These are phyloP conservation scores for Orthosia incerta DNA, from an alignment of 2,888 invertebrate species.

Conservation along the genomic window DNA sequence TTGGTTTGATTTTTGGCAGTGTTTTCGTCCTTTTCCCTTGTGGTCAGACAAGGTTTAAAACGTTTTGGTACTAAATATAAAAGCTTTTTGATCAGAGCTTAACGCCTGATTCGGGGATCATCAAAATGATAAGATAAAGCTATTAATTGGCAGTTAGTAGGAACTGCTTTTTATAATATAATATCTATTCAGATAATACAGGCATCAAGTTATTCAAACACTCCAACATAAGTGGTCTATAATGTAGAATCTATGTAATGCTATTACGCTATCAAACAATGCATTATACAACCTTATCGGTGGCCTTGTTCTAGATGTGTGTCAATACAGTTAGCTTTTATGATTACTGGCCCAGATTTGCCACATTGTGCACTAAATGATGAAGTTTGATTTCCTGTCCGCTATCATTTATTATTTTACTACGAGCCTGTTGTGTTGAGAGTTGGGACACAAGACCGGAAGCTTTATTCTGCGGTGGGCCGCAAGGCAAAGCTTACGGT, in stretches of 20 bases:
- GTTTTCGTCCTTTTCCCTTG: too few species aligned
- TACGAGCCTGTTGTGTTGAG: too few species aligned
- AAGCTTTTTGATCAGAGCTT: neutral
- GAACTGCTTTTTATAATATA: neutral
- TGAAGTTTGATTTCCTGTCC: constrained; percentile 8
- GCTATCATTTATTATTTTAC: too few species aligned
- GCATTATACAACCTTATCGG: constrained; percentile 49
- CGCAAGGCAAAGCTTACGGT: too few species aligned
- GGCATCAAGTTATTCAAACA: constrained; percentile 5
- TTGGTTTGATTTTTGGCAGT: too few species aligned
- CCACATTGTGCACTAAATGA: neutral
- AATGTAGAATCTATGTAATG: constrained; percentile 24
- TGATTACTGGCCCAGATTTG: constrained; percentile 4
- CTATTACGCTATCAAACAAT: constrained; percentile 56
- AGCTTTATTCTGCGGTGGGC: too few species aligned
- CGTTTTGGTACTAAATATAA: too few species aligned
- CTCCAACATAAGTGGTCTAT: constrained; percentile 11
- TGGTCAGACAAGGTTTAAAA: too few species aligned
- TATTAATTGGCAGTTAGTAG: neutral
- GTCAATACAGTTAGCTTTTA: constrained; percentile 44
- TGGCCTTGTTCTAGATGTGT: constrained; percentile 55
- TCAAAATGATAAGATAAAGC: neutral
- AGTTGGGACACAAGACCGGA: too few species aligned
- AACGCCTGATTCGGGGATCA: neutral
- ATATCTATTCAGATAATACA: neutral